Evolutionary conservation across 30 jellyfish, hydroid and myxozoan species (phyloP).

Genomic region (Chrysaora quinquecirrha): DNA sequence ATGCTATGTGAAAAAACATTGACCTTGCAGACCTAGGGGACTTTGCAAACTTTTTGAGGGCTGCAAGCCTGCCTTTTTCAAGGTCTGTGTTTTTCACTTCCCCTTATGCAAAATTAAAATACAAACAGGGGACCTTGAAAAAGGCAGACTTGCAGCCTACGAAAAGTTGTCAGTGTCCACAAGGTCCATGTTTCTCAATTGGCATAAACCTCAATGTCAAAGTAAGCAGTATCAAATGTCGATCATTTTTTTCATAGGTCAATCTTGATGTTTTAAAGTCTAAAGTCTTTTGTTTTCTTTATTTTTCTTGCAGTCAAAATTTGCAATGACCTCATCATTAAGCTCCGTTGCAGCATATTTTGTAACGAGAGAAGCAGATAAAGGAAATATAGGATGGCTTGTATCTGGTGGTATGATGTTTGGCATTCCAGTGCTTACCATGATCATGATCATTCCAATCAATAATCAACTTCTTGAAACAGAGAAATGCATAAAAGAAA

Average conservation of each 20-base stretch:
- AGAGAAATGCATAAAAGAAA: conserved; percentile 77
- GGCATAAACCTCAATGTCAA: too few relatives aligned
- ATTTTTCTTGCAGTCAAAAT: conserved; percentile 47
- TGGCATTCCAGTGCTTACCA: conserved; percentile 75
- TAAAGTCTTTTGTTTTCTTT: background rate
- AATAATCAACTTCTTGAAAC: conserved; percentile 70
- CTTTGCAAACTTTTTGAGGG: too few relatives aligned
- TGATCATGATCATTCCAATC: conserved; percentile 66
- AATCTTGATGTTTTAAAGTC: too few relatives aligned
- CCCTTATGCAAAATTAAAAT: background rate
- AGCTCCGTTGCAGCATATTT: conserved; percentile 66
- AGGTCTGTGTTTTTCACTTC: too few relatives aligned
- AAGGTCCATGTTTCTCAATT: too few relatives aligned
- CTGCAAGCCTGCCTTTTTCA: too few relatives aligned
- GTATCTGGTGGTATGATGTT: conserved; percentile 71
- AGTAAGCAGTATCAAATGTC: too few relatives aligned
- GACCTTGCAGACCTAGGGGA: too few relatives aligned
- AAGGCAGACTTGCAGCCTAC: too few relatives aligned
- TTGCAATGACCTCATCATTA: conserved; percentile 51
- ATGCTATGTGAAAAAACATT: too few relatives aligned
- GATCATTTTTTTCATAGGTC: too few relatives aligned
- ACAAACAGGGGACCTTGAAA: background rate
- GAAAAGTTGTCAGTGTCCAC: too few relatives aligned
- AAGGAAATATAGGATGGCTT: conserved; percentile 68
- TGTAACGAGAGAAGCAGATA: conserved; percentile 50